phyloP scores from a whole-genome alignment of 2,888 invertebrate species.

The Cyclophora albipunctata region DNA sequence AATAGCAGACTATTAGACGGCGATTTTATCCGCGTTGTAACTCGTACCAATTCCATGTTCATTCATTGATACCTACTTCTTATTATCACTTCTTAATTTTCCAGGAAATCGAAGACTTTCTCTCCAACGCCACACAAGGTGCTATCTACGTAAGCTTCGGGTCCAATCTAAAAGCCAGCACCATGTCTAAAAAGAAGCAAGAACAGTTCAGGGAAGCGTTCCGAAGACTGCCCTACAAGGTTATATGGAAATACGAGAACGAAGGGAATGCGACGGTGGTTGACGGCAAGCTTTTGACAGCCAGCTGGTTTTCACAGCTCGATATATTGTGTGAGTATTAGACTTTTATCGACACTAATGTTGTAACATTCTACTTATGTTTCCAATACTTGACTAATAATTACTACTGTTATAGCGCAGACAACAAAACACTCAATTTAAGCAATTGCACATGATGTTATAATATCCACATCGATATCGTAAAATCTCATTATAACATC shows the following conservation, averaged over 20 bases:
- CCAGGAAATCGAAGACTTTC: slow-evolving; percentile 75
- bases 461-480: no score
- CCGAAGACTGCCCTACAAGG: slow-evolving; percentile 75
- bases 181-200: slow-evolving; percentile 75
- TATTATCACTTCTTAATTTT: slow-evolving; percentile 23
- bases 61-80: no score
- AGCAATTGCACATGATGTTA: no score
- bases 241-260: slow-evolving; percentile 85
- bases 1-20: no score
- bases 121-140: slow-evolving; percentile 76
- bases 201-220: slow-evolving; percentile 77
- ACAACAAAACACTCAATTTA: no score
- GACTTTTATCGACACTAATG: no score
- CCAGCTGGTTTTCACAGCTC: slow-evolving; percentile 80
- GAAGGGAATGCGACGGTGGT: slow-evolving; percentile 75
- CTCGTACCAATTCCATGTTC: no score
- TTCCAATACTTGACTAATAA: no score
- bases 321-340: slow-evolving; percentile 79
- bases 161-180: slow-evolving; percentile 79
- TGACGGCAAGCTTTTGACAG: slow-evolving; percentile 75
- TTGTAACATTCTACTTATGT: no score
- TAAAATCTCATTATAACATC: no score
- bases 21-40: no score
- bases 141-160: slow-evolving; percentile 85
- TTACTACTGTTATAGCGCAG: no score